phyloP scores from a whole-genome alignment of 2,113 vertebrate genomes.

The Lagenorhynchus albirostris region DNA sequence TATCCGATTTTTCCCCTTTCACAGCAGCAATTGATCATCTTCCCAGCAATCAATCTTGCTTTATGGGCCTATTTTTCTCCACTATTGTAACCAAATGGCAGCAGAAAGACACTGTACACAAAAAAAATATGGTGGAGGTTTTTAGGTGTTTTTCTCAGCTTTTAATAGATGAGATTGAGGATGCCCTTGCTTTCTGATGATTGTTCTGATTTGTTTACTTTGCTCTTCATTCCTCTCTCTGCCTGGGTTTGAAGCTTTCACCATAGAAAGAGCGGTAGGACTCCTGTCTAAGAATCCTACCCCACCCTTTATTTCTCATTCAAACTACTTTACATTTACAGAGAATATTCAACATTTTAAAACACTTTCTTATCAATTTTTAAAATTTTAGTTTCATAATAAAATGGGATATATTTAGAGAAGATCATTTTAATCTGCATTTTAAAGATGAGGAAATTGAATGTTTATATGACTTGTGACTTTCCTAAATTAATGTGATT shows the following conservation, averaged over 20 bases:
- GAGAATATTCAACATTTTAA: conserved; percentile 70
- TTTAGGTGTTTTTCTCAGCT: neutral
- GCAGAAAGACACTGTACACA: conserved; percentile 65
- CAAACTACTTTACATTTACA: conserved; percentile 15
- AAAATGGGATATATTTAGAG: conserved; percentile 19
- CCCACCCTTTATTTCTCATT: conserved; percentile 12
- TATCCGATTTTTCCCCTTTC: conserved; percentile 79
- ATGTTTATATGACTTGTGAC: neutral
- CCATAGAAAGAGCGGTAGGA: conserved; percentile 18
- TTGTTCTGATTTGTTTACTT: neutral
- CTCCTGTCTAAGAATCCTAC: neutral
- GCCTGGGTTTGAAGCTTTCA: conserved; percentile 10
- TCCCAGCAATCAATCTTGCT: conserved; percentile 75
- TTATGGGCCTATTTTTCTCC: conserved; percentile 78
- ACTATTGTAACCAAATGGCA: conserved; percentile 71
- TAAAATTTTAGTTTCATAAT: neutral
- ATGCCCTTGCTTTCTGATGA: conserved; percentile 10
- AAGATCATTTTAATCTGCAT: neutral
- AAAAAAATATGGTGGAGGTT: conserved; percentile 44
- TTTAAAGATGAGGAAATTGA: conserved; percentile 21
- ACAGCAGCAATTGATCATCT: conserved; percentile 79
- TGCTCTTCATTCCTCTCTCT: neutral
- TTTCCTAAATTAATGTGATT: neutral
- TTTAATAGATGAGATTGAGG: conserved; percentile 65
- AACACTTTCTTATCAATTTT: neutral